phyloP scores from a whole-genome alignment of 2,113 vertebrate genomes.

The Lethenteron reissneri region DNA sequence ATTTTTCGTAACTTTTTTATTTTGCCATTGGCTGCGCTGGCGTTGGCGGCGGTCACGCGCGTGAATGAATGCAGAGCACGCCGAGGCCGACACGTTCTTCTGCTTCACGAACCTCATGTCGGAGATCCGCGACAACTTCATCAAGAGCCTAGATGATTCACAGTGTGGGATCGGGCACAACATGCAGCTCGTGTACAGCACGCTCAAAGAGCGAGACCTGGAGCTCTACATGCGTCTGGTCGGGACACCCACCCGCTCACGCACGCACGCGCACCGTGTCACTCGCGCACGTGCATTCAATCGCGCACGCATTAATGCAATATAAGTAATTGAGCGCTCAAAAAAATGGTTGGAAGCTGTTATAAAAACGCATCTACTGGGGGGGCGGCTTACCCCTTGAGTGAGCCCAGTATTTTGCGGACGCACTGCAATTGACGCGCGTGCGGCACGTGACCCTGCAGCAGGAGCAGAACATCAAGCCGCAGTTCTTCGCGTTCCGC shows the following conservation, averaged over 20 bases:
- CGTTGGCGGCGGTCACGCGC: not conserved
- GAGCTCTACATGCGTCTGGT: conserved; percentile 3
- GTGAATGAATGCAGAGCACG: not conserved
- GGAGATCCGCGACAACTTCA: conserved; percentile 5
- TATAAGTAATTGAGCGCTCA: too few species aligned
- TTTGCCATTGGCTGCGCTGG: too few species aligned
- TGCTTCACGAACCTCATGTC: conserved; percentile 6
- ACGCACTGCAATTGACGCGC: too few species aligned
- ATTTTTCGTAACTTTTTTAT: too few species aligned
- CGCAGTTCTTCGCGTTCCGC: conserved; percentile 5
- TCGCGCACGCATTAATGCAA: not conserved
- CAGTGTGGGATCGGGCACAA: conserved; percentile 3
- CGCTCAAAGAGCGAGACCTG: not conserved
- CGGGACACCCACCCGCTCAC: not conserved
- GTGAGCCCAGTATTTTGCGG: not conserved
- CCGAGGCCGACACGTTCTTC: conserved; percentile 4
- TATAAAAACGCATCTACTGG: too few species aligned
- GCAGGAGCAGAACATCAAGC: not conserved
- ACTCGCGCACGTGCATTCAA: not conserved
- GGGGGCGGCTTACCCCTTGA: too few species aligned
- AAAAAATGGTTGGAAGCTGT: too few species aligned
- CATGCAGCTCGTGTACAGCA: not conserved
- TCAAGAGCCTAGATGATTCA: not conserved
- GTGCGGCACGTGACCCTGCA: not conserved
- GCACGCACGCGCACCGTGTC: not conserved